phyloP scores from a whole-genome alignment of 2,113 vertebrate genomes.

The Acanthochromis polyacanthus region DNA sequence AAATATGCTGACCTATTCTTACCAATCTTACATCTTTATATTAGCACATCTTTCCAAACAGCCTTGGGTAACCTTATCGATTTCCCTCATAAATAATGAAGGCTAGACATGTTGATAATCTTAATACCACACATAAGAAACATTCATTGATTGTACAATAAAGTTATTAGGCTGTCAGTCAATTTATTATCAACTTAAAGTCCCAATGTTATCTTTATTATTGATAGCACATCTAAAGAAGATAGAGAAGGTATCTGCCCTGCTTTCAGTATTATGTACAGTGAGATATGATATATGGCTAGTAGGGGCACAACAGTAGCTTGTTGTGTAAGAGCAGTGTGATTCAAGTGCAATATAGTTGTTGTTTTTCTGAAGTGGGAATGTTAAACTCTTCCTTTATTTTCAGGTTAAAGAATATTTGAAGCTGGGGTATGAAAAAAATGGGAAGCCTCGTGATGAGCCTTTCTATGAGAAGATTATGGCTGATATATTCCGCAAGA shows the following conservation, averaged over 20 bases:
- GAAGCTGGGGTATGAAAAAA: conserved; percentile 90
- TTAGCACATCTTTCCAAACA: too few species aligned
- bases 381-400: neutral
- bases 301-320: neutral
- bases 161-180: too few species aligned
- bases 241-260: neutral
- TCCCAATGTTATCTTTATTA: too few species aligned
- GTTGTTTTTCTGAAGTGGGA: neutral
- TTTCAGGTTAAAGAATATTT: conserved; percentile 90
- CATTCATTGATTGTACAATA: too few species aligned
- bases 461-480: conserved; percentile 89
- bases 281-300: neutral
- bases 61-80: too few species aligned
- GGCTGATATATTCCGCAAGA: conserved; percentile 93
- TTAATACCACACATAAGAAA: too few species aligned
- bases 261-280: neutral
- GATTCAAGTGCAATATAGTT: neutral
- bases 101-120: too few species aligned
- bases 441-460: conserved; percentile 86
- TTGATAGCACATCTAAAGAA: neutral
- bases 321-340: neutral
- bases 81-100: too few species aligned
- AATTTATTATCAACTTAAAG: too few species aligned
- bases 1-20: too few species aligned
- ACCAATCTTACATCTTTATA: too few species aligned